phyloP scores from a whole-genome alignment of 2,113 vertebrate species.

The Brachypteracias leptosomus region DNA sequence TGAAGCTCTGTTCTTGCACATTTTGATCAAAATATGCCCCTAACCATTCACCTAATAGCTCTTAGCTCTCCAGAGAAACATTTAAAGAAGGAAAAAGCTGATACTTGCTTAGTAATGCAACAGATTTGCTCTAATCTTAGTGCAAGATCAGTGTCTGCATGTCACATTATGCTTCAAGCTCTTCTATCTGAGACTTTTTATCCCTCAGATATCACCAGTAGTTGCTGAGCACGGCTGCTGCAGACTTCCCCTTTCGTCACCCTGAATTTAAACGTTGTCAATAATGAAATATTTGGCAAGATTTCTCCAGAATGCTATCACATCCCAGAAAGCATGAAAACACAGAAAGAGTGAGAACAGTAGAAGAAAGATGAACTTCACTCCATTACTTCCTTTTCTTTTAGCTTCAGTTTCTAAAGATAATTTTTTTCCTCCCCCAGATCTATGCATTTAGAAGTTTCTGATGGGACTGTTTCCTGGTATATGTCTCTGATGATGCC shows the following conservation, averaged over 20 bases:
- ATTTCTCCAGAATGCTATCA: not conserved
- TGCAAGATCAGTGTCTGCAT: not conserved
- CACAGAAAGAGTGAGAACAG: not conserved
- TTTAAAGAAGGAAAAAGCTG: not conserved
- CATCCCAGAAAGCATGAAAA: not conserved
- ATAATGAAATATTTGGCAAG: not conserved
- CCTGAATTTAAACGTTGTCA: not conserved
- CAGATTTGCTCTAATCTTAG: not conserved
- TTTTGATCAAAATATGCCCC: not conserved
- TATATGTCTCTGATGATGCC: not conserved
- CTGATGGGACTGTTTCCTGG: not conserved
- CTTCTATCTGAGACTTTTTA: not conserved
- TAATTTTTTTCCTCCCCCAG: not conserved
- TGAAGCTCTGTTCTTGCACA: not conserved
- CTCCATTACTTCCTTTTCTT: not conserved
- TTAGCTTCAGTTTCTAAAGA: not conserved
- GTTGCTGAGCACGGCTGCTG: not conserved
- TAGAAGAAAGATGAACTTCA: not conserved
- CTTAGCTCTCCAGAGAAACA: not conserved
- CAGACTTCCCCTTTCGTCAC: not conserved
- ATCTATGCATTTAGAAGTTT: not conserved
- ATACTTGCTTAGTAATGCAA: not conserved
- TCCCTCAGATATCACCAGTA: not conserved
- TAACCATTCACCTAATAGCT: not conserved
- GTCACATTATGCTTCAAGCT: not conserved